phyloP scores from a whole-genome alignment of 2,113 vertebrate genomes.

The Silurus asotus region DNA sequence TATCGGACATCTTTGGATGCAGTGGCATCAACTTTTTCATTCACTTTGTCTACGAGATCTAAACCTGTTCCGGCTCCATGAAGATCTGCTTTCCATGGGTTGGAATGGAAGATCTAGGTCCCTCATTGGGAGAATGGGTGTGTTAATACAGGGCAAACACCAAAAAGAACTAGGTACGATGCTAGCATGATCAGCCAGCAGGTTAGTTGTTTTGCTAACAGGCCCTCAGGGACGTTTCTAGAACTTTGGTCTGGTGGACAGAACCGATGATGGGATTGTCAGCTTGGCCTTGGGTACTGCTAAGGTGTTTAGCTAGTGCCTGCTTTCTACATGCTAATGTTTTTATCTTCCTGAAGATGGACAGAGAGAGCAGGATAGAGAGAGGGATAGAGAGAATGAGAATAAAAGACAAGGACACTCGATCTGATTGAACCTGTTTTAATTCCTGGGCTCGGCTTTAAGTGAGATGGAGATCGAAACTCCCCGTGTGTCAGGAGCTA shows the following conservation, averaged over 20 bases:
- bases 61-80: too few species aligned
- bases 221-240: neutral
- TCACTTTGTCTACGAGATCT: too few species aligned
- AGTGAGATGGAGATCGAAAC: slow-evolving; percentile 14
- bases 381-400: neutral
- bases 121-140: too few species aligned
- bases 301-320: neutral
- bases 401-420: slow-evolving; percentile 4
- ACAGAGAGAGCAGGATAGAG: slow-evolving; percentile 6
- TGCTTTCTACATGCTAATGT: neutral
- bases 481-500: slow-evolving; percentile 36
- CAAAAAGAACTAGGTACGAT: too few species aligned
- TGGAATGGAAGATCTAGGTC: too few species aligned
- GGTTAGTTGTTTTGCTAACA: neutral
- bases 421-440: slow-evolving; percentile 23
- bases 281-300: neutral
- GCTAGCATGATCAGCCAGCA: neutral
- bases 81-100: too few species aligned
- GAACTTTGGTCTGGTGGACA: neutral
- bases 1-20: too few species aligned
- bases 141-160: too few species aligned
- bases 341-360: neutral
- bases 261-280: neutral
- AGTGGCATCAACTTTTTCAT: too few species aligned
- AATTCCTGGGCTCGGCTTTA: neutral